Base-by-base conservation (phyloP, 2,113 vertebrate species). In the Menidia beryllina region DNA sequence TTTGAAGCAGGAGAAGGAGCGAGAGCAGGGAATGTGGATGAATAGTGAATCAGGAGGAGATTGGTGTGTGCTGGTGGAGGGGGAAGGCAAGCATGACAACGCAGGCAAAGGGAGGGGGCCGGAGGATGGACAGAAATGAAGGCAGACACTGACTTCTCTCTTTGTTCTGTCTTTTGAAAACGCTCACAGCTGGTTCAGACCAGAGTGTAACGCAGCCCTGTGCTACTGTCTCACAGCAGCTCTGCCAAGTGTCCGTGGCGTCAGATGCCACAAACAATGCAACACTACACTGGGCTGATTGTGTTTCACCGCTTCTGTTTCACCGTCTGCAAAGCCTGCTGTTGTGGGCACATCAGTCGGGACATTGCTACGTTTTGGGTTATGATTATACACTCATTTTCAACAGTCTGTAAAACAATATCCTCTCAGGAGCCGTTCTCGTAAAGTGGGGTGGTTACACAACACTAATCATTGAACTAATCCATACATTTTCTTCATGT, bases 231-330 rank as follows among this genome's bases (percentile, higher is more conserved):
- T 72, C 51, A 36, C 41, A 48, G 84, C 67, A 66, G 43, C 75
- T 54, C 79, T 77, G 82, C 79, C 87, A 75, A 88, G 84, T 79
- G 79, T 80, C 74, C 10, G 52, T 72, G 69, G 87, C 83, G 23
- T 87, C 88, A 77, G 78, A 88, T 89, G 83, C 83, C 81, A 78
- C 88, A 80, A 88, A 90, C 87, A 86, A 81, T 87, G 91, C 75
- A 90, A 88, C 25, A 73, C 83, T 86, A 89, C 30, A 89, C 77
- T 62, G 55, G 74, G 74, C 78, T 69, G 88, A 85, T 88, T 89
- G 87, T 86, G 83, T 90, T 92, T 88, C 86, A 81, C 72, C 60
- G 61, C 66, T 85, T 87, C 77, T 69, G 65, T 87, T 77, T 80
- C 85, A 69, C 85, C 81, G 72, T 71, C 55, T 69, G 72, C 69